Percentiles rank a stretch among this genome's conserved stretches.
Evolutionary conservation across 30 jellyfish, hydroid and myxozoan genomes (phyloP).

Genomic region (Mastigias papua): DNA sequence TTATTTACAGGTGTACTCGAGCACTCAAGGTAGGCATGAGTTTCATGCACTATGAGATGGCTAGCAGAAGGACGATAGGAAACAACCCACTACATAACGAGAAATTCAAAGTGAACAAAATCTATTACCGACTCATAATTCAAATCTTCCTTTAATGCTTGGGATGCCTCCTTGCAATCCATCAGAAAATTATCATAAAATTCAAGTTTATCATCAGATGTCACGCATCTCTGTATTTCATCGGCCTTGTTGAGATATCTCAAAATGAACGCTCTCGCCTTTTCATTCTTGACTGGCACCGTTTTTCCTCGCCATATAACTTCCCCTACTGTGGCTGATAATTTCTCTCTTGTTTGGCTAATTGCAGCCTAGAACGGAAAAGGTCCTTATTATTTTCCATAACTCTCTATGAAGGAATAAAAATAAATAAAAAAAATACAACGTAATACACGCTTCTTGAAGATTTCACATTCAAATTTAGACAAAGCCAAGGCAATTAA

Average conservation of each 20-base stretch:
- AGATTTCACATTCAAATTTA: too few relatives aligned
- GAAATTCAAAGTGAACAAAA: not conserved
- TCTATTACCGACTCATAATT: constrained; percentile 74
- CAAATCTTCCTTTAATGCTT: constrained; percentile 85
- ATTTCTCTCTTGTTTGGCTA: constrained; percentile 87
- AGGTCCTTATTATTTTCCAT: too few relatives aligned
- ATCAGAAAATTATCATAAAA: constrained; percentile 78
- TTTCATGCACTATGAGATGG: too few relatives aligned
- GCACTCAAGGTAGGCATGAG: too few relatives aligned
- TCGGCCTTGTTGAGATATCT: constrained; percentile 73
- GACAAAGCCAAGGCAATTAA: too few relatives aligned
- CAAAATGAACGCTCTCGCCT: constrained; percentile 80
- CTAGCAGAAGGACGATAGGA: too few relatives aligned
- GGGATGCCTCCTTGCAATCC: constrained; percentile 97
- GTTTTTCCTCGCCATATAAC: constrained; percentile 87
- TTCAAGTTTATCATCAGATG: constrained; percentile 84
- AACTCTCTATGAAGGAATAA: too few relatives aligned
- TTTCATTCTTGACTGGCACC: constrained; percentile 89
- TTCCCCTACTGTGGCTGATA: constrained; percentile 90
- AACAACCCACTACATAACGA: too few relatives aligned
- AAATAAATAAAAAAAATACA: too few relatives aligned
- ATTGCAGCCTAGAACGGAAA: constrained; percentile 85
- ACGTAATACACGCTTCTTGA: too few relatives aligned
- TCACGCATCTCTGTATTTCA: constrained; percentile 69
- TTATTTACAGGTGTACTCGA: too few relatives aligned